phyloP scores from a whole-genome alignment of 2,888 invertebrate species.

The Drosophila heteroneura region DNA sequence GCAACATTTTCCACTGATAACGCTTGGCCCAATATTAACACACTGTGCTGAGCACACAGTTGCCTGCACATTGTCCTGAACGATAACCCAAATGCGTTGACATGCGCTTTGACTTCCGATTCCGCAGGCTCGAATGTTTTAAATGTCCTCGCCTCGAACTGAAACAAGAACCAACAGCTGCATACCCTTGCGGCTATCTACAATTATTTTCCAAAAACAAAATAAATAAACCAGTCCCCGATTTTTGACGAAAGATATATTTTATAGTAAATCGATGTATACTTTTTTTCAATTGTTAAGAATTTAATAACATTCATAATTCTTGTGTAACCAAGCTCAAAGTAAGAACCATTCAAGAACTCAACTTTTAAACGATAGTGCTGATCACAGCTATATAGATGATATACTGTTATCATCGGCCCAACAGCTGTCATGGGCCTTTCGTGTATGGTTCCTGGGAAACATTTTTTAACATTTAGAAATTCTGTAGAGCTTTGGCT shows the following conservation, averaged over 20 bases:
- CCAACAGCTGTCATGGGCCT: too few species aligned
- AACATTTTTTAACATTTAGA: too few species aligned
- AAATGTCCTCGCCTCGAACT: not conserved
- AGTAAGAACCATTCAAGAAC: not conserved
- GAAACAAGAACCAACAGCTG: not conserved
- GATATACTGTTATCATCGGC: not conserved
- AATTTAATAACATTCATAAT: not conserved
- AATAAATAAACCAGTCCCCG: not conserved
- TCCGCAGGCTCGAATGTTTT: constrained; percentile 37
- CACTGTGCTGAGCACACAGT: constrained; percentile 34
- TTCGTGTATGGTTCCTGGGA: too few species aligned
- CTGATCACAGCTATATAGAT: not conserved
- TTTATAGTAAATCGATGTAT: not conserved
- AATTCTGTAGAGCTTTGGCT: too few species aligned
- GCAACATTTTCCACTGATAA: constrained; percentile 45
- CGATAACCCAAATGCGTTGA: constrained; percentile 64
- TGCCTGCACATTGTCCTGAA: constrained; percentile 50
- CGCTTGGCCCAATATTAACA: constrained; percentile 46
- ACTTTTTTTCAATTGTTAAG: not conserved
- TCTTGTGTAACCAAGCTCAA: not conserved
- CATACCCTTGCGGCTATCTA: not conserved
- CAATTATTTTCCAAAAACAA: not conserved
- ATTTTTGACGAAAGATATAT: not conserved
- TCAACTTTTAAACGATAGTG: not conserved
- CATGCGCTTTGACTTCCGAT: constrained; percentile 56